Conservation (phyloP, 2,888 invertebrate genomes). For the Odontocerum albicorne region DNA sequence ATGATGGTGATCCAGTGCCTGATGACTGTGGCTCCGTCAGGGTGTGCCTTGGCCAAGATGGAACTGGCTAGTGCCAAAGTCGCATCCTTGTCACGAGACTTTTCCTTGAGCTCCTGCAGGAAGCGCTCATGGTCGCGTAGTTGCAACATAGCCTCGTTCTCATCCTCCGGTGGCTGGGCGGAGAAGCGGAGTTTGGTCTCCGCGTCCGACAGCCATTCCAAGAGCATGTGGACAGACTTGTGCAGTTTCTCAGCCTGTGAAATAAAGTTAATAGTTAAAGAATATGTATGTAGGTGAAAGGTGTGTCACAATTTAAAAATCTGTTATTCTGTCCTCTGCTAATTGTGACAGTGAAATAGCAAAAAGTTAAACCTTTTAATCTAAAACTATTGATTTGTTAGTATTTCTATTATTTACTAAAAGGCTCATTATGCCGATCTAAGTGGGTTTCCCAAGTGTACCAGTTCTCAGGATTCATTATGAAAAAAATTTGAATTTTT, state of each 20-base stretch:
- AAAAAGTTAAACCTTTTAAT: too few relatives aligned
- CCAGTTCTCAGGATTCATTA: too few relatives aligned
- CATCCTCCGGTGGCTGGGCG: conserved; percentile 89
- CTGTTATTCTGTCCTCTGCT: too few relatives aligned
- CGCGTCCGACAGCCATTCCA: conserved; percentile 96
- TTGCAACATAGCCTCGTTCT: conserved; percentile 81
- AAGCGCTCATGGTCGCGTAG: conserved; percentile 85
- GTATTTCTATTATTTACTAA: too few relatives aligned
- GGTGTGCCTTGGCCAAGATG: conserved; percentile 92
- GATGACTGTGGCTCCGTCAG: conserved; percentile 95
- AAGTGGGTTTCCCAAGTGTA: too few relatives aligned
- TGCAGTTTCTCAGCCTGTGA: conserved; percentile 85
- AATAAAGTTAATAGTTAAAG: not conserved
- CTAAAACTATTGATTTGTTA: too few relatives aligned
- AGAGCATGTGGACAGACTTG: conserved; percentile 89
- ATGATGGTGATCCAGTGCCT: conserved; percentile 99
- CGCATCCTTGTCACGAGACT: conserved; percentile 83
- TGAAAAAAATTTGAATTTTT: too few relatives aligned
- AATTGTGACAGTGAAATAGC: too few relatives aligned
- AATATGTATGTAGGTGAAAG: not conserved
- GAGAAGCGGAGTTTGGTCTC: conserved; percentile 94
- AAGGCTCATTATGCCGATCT: too few relatives aligned
- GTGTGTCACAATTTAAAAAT: too few relatives aligned
- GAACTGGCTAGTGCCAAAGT: conserved; percentile 86
- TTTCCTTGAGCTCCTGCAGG: conserved; percentile 78